Evolutionary conservation across 2,113 vertebrate genomes (phyloP), one percentile per base, ranked within the genome.

Genomic region (Lota lota): DNA sequence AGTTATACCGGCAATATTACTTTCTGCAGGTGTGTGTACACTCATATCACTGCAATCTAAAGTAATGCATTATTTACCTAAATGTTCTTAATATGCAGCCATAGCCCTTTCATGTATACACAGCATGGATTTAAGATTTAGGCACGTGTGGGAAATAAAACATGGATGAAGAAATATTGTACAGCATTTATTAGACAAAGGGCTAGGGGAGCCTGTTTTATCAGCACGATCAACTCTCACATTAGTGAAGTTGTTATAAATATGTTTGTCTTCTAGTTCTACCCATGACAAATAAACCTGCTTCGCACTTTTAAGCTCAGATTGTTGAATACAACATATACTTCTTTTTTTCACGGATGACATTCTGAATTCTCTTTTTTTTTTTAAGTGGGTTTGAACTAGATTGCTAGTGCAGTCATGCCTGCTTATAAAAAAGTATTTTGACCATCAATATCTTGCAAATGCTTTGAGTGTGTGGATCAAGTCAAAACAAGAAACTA

Each of bases 201-300:
- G 22, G 40, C 40, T 47, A 14, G 40, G 40, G 40, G 40, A 47
- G 40, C 40, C 40, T 8, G 12, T 2, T 57, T 66, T 36, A 20
- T 36, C 57, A 22, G 15, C 11, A 51, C 4, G 15, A 7, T 21
- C 28, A 73, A 5, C 33, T 63, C 1, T 61, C 36, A 33, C 6
- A 7, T 59, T 73, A 40, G 36, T 24, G 63, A 73, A 47, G 50
- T 50, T 2, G 78, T 65, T 4, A 24, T 3, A 1, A 66, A 56
- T 72, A 80, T 73, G 64, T 79, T 64, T 4, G 20, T 14, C 57
- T 76, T 79, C 80, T 72, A 76, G 67, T 75, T 82, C 64, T 61
- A 69, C 28, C 18, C 60, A 36, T 47, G 40, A 47, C 40, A 67
- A 19, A 63, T 33, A 12, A 70, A 50, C 54, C 50, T 51, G 40